These are phyloP conservation scores for Chunga burmeisteri DNA, from an alignment of 2,113 vertebrate genomes.

Conservation along the genomic window DNA sequence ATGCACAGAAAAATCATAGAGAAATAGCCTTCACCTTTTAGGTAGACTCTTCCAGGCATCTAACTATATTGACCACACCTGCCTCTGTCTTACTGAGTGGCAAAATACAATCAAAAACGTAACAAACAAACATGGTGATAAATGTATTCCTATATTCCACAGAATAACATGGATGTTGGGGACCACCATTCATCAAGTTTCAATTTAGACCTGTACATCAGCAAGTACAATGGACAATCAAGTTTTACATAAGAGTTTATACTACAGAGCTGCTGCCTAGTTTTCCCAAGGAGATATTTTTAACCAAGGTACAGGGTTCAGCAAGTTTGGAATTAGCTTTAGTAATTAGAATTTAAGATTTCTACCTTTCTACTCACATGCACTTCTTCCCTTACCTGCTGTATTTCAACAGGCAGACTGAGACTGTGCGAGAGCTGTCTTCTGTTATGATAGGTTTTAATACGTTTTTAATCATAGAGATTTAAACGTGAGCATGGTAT, in stretches of 20 bases:
- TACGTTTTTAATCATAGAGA: not conserved
- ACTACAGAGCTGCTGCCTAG: not conserved
- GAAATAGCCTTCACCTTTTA: not conserved
- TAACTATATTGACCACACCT: not conserved
- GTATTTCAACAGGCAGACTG: not conserved
- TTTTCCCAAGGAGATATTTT: not conserved
- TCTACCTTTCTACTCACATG: not conserved
- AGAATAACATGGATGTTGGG: not conserved
- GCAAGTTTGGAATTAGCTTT: not conserved
- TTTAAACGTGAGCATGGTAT: not conserved
- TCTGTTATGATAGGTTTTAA: not conserved
- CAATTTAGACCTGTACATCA: not conserved
- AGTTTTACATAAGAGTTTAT: not conserved
- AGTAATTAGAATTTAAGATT: not conserved
- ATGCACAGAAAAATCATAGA: not conserved
- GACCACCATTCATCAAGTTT: not conserved
- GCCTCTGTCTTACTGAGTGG: not conserved
- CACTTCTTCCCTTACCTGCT: not conserved
- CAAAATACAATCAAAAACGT: not conserved
- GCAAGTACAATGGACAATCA: not conserved
- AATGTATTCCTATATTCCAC: not conserved
- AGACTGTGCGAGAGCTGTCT: not conserved
- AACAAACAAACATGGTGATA: not conserved
- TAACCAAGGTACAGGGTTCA: not conserved
- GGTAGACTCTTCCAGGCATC: fast-evolving